Evolutionary conservation across 2,888 invertebrate species (phyloP), one percentile per base, ranked within the genome.

Genomic region (Lobophora halterata): DNA sequence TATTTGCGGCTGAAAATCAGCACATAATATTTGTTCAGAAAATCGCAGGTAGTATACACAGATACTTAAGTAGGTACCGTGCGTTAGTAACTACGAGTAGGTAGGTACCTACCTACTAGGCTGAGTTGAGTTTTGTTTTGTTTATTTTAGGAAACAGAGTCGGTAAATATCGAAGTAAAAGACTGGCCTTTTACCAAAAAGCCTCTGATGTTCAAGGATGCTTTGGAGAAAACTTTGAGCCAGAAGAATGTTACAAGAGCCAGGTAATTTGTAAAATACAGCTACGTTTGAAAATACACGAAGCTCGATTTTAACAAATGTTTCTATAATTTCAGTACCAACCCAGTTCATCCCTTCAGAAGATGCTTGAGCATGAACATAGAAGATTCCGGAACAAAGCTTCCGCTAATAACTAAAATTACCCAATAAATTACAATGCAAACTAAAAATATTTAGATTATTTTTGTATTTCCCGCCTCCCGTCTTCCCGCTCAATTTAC

Each of bases 301-400:
- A n/a, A n/a, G n/a, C n/a, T n/a, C 8, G 18, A 14, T 12, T 7
- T 23, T 28, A 8, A 11, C 18, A 12, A 0, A 4, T 9, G 29
- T 21, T 31, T 10, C 47, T 44, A 48, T 46, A 20, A 11, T 74
- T 71, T 5, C 70, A 82, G 82, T 46, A 77, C 77, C 10, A 83
- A 82, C 53, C 82, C 83, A 0, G 67, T 82, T 31, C 85, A 86
- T 52, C 85, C 85, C 0, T 86, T 86, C 28, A 65, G 56, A 62
- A 76, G 70, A 57, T 43, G 33, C 23, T 29, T 43, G 21, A 23
- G 65, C 7, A 57, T 80, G 38, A 65, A 71, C 13, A 46, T 52
- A 14, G 56, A 69, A 54, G 54, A 56, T 39, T 35, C 46, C 4
- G 58, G 54, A 13, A 50, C 63, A 16, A 66, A 69, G 31, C 34